A percentile compares a stretch with the other conserved stretches of the same genome.
Conservation (phyloP, 37 sponge, comb jelly and placozoan species). For the Beroe ovata region DNA sequence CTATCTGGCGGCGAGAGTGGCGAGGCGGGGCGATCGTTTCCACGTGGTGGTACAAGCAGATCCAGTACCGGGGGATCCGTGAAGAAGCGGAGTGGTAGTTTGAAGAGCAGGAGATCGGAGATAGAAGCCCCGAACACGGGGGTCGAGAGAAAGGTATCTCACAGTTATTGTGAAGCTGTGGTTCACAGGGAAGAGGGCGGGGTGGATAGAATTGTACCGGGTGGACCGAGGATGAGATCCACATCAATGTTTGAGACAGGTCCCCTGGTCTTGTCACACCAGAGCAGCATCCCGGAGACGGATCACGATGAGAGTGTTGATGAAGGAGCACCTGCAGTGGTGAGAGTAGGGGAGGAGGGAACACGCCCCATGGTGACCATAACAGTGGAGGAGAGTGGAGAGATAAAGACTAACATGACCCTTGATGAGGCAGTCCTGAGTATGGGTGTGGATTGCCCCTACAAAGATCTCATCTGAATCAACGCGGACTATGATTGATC, state of each 20-base stretch:
- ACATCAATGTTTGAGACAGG: constrained; percentile 30
- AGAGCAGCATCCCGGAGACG: neutral
- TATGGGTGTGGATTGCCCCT: neutral
- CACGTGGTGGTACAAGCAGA: neutral
- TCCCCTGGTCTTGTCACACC: neutral
- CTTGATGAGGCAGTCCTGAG: constrained; percentile 17
- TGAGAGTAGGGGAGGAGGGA: neutral
- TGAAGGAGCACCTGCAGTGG: neutral
- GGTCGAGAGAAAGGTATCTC: neutral
- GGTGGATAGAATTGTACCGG: neutral
- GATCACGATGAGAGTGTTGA: neutral
- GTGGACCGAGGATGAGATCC: neutral
- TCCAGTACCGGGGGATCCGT: constrained; percentile 8
- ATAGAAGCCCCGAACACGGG: neutral
- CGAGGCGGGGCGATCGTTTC: neutral
- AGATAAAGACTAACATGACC: neutral
- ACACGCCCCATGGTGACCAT: neutral
- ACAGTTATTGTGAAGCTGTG: constrained; percentile 14
- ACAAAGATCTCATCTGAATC: constrained; percentile 16
- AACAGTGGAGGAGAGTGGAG: neutral
- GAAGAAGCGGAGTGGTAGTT: neutral
- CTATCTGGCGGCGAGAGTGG: neutral
- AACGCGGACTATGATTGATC: too few relatives aligned
- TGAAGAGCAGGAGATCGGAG: neutral
- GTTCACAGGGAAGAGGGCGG: neutral